Conservation (phyloP, 1,140 invertebrate species). For the Steinernema khuongi region DNA sequence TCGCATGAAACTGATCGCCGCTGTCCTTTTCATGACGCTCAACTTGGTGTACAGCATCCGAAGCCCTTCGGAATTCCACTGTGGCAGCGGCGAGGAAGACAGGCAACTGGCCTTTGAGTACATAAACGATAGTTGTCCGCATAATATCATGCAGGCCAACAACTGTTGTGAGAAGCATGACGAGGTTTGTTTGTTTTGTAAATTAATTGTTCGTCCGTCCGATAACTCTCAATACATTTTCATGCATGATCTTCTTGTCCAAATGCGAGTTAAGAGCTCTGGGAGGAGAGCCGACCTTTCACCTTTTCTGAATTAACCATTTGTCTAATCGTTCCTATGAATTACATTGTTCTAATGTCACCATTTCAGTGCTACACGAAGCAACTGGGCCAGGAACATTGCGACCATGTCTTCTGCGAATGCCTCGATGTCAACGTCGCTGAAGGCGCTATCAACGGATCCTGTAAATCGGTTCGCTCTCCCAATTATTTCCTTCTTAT, state of each 20-base stretch:
- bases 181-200: too few relatives aligned
- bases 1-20: background rate
- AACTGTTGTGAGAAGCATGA: background rate
- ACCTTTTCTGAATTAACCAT: too few relatives aligned
- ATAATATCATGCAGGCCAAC: background rate
- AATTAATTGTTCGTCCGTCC: too few relatives aligned
- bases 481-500: background rate
- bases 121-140: background rate
- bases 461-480: background rate
- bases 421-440: slow-evolving; percentile 2
- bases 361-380: background rate
- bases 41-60: background rate
- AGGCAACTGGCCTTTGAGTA: background rate
- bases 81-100: background rate
- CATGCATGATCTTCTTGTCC: too few relatives aligned
- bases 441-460: background rate
- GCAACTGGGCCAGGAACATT: slow-evolving; percentile 3
- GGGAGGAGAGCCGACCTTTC: too few relatives aligned
- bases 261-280: too few relatives aligned
- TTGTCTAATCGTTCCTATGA: too few relatives aligned
- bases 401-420: background rate
- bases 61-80: background rate
- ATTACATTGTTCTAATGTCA: too few relatives aligned
- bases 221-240: too few relatives aligned
- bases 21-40: background rate